phyloP scores from a whole-genome alignment of 2,888 invertebrate species.

The Apodemia zela region DNA sequence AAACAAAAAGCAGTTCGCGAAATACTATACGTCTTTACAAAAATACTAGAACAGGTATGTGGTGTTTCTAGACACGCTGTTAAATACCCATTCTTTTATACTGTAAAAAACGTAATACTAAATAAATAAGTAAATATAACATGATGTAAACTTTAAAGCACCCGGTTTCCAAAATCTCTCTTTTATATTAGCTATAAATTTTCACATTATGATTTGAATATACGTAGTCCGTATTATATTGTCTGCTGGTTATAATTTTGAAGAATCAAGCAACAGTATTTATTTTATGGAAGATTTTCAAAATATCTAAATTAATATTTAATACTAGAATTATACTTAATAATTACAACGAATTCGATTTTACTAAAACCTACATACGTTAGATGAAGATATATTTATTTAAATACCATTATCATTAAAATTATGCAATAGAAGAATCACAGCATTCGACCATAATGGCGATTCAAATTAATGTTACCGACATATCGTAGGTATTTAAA shows the following conservation, averaged over 20 bases:
- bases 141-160: constrained; percentile 79
- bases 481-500: constrained; percentile 74
- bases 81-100: neutral
- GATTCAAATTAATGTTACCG: constrained; percentile 75
- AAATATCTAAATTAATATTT: constrained; percentile 67
- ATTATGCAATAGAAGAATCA: constrained; percentile 80
- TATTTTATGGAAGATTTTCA: constrained; percentile 70
- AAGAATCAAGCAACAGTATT: constrained; percentile 62
- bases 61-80: neutral
- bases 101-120: constrained; percentile 45
- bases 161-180: constrained; percentile 79
- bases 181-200: constrained; percentile 74
- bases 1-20: neutral
- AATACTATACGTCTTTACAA: neutral
- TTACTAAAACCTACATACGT: constrained; percentile 75
- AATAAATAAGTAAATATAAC: constrained; percentile 71
- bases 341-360: constrained; percentile 76
- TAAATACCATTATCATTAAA: constrained; percentile 64
- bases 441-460: constrained; percentile 78
- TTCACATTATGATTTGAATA: constrained; percentile 58
- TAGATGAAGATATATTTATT: constrained; percentile 69
- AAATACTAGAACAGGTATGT: neutral
- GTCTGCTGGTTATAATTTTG: constrained; percentile 62
- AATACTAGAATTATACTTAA: constrained; percentile 57
- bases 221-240: constrained; percentile 69